Evolutionary conservation across 2,797 vertebrate species (phyloP), one percentile per base, ranked within the genome.

Genomic region (Philypnodon macrostomus): DNA sequence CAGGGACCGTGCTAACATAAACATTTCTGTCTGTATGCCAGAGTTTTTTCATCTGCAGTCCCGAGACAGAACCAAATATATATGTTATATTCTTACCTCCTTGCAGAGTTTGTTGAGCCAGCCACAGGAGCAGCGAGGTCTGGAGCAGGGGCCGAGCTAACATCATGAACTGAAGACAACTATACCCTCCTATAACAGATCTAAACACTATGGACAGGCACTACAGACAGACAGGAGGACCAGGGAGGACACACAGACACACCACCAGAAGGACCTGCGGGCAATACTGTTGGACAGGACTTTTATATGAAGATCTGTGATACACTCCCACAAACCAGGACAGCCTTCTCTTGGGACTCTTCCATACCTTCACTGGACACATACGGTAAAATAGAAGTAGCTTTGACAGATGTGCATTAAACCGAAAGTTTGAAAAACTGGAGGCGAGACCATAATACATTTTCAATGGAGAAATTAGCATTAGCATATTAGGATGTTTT

Each of bases 81-180:
- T n/a, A n/a, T n/a, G n/a, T n/a, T n/a, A n/a, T 34, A 64, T 49
- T 61, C 88, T 88, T 83, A 91, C 90, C 90, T 77, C 85, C 80
- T 77, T 91, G 90, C 58, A 91, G 82, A 52, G 85, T 88, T 69
- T 63, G 63, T 63, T 84, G 81, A 50, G 77, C 63, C 81, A 90
- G 42, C 85, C 87, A 89, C 64, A 91, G 83, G 37, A 90, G 52
- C 85, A 91, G 75, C 2, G 84, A 85, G 7, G 85, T 88, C 74
- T 85, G 85, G 46, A 91, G 85, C 35, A 91, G 67, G 21, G 65
- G 67, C 50, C 7, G 77, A 56, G 73, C 80, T 83, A 86, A 38
- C 90, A 91, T 91, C 73, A 63, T 77, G 72, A 53, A 5, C 24
- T 69, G 61, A 59, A 67, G 38, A 8, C 8, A 30, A 21, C 0